Percentiles rank a stretch among this genome's conserved stretches.
phyloP scores from a whole-genome alignment of 2,113 vertebrate species.

The Stictonetta naevosa region DNA sequence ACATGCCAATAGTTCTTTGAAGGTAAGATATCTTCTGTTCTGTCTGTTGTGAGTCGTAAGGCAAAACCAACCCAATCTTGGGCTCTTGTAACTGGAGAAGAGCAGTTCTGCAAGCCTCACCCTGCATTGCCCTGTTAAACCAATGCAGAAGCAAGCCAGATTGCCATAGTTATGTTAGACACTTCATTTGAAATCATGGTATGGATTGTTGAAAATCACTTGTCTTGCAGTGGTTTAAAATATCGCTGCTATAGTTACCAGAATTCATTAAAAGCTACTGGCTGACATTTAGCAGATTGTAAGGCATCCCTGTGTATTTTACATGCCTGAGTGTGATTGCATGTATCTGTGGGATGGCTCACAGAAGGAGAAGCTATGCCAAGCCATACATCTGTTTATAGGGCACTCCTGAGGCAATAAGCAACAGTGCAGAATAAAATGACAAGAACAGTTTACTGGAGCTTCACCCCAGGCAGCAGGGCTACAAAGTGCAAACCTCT shows the following conservation, averaged over 20 bases:
- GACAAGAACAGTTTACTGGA: neutral
- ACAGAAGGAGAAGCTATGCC: neutral
- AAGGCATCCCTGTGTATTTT: neutral
- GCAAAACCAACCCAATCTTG: conserved; percentile 29
- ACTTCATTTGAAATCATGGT: neutral
- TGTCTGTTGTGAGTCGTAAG: conserved; percentile 74
- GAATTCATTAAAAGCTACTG: neutral
- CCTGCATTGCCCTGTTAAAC: neutral
- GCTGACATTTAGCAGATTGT: neutral
- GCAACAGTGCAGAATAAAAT: neutral
- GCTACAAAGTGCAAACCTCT: neutral
- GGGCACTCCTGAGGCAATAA: neutral
- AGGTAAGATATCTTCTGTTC: conserved; percentile 83
- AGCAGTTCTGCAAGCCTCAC: neutral
- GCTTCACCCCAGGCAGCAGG: neutral
- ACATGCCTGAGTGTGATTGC: neutral
- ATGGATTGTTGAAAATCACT: neutral
- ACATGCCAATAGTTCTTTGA: conserved; percentile 78
- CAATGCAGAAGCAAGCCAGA: neutral
- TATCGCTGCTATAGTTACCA: neutral
- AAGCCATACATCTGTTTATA: neutral
- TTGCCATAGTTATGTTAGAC: neutral
- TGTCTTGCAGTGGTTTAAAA: neutral
- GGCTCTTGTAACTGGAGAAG: conserved; percentile 34
- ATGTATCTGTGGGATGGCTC: neutral